Evolutionary conservation across 2,888 invertebrate species (phyloP).

Genomic region (Meiosimyza platycephala): DNA sequence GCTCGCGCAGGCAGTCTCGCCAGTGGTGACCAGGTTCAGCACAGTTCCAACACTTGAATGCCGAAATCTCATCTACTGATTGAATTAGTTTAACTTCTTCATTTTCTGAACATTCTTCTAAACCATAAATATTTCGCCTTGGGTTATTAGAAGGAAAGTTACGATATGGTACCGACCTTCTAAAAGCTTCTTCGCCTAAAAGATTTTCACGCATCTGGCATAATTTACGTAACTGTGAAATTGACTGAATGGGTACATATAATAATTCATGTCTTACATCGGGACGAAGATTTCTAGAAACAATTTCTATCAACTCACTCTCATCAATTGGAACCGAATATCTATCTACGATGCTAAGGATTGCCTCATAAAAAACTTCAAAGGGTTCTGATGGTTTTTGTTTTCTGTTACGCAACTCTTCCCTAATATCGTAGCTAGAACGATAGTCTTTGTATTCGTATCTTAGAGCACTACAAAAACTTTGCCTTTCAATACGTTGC

Average conservation of each 20-base stretch:
- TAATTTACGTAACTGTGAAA: conserved; percentile 13
- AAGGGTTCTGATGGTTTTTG: conserved; percentile 7
- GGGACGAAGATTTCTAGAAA: conserved; percentile 25
- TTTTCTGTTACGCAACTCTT: conserved; percentile 26
- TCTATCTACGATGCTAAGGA: conserved; percentile 16
- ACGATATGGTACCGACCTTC: too few species aligned
- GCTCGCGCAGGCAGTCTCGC: not conserved
- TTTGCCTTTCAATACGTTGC: conserved; percentile 21
- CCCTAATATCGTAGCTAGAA: conserved; percentile 15
- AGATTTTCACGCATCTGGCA: conserved; percentile 14
- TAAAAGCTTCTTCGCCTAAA: not conserved
- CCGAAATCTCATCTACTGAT: not conserved
- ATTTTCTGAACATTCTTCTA: not conserved
- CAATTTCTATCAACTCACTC: conserved; percentile 22
- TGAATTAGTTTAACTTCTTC: fast-evolving
- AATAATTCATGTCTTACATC: conserved; percentile 33
- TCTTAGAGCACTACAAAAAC: conserved; percentile 30
- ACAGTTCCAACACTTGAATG: not conserved
- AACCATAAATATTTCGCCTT: not conserved
- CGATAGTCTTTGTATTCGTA: conserved; percentile 33
- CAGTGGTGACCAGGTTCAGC: not conserved
- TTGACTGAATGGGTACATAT: conserved; percentile 21
- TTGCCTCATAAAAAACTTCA: conserved; percentile 22
- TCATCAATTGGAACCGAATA: conserved; percentile 6
- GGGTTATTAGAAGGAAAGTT: too few species aligned